Evolutionary conservation across 2,888 invertebrate genomes (phyloP), one percentile per base, ranked within the genome.

Genomic region (Xylota sylvarum): DNA sequence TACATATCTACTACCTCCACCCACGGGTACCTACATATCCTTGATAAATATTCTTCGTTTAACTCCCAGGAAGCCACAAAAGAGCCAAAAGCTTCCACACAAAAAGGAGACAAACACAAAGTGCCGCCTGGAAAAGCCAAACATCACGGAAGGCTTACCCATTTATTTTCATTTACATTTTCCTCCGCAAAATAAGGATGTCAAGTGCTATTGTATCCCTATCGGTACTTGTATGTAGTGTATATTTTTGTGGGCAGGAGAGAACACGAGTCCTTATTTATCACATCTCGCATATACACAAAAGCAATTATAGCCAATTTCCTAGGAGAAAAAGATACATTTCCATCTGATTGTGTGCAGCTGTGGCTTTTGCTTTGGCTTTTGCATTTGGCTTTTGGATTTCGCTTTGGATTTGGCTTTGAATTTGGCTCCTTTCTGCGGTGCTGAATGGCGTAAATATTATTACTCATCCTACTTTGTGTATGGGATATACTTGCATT

Each of bases 261-360:
- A 52, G 6, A 14, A 48, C 40, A 60, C 27, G 35, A 46, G 62
- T 65, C 60, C 64, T 70, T 58, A 58, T 50, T 56, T 70, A 58
- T 76, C 50, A 52, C 14, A 52, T 43, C 37, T 10, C 46, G 7
- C 50, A 50, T 43, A 56, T 65, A 43, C 52, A 80, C 80, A 88
- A 85, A 84, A 85, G 80, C 87, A 88, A 85, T 88, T 88, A 85
- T 81, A 81, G 65, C 56, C 87, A 76, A 85, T 88, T 85, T 88
- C 78, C 84, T 81, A 67, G 87, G 84, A 67, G 83, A 70, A 76
- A 81, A 82, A 46, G 58, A 67, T 74, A 74, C 64, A 64, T 56
- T 67, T 62, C 46, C 43, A 62, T 76, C 7, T 40, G 27, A 56
- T 72, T 65, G 78, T 62, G 35, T 65, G 72, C 27, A 32, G 35